Base-by-base conservation (phyloP, 2,888 invertebrate genomes). In the Xylota segnis region DNA sequence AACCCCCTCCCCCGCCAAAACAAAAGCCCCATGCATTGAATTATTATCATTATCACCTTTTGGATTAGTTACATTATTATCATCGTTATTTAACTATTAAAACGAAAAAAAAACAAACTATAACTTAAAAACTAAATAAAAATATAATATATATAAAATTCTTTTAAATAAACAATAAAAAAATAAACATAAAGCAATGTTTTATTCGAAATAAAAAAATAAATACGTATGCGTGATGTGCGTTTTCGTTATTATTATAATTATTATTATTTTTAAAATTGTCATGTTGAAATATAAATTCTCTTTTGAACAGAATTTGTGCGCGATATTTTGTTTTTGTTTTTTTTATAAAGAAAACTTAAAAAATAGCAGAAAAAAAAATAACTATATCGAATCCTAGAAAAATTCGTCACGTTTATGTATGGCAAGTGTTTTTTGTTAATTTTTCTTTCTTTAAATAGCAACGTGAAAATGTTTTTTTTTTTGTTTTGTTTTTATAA, bases 361-460 rank as follows among this genome's bases (percentile, higher is more conserved):
- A 45, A 70, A 84, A n/a, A 50, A 63, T 9, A 43, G 23, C 12
- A 79, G 9, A 72, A 29, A 61, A 32, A 52, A n/a, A 72, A 29
- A 61, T 18, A 52, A n/a, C 47, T 18, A 83, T 61, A 66, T 50
- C 65, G 66, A 75, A 65, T 56, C 23, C 43, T 74, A 27, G 16
- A 7, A 58, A 56, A 63, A 63, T 71, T 71, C 65, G 81, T 84
- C 81, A 66, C 75, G 43, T 66, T 84, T 63, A 56, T n/a, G 18
- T 84, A 84, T 84, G 84, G 84, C 84, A 84, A 81, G 84, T 83
- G n/a, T n/a, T n/a, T 83, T 47, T 47, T 70, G 56, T 84, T 65
- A 40, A 9, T 65, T 9, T 18, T 54, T 70, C 32, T 43, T 29
- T 58, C 50, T 70, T 14, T 58, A 65, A 70, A 79, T 70, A 81